These are phyloP conservation scores for Phenganax marumi DNA, from an alignment of 92 coral and sea anemone species.

Conservation along the genomic window DNA sequence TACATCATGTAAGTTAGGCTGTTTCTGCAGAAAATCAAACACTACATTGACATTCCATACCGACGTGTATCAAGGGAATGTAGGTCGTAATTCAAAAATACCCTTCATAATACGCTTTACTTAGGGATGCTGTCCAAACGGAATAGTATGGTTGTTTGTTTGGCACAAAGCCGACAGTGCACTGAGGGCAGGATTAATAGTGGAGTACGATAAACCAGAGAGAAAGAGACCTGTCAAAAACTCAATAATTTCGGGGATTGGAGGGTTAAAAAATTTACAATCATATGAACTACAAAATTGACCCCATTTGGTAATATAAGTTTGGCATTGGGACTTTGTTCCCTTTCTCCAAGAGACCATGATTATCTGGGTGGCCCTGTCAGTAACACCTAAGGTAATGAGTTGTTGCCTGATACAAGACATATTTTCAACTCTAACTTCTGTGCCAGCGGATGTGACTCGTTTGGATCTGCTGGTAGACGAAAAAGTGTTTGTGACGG, in stretches of 20 bases:
- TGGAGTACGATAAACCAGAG: conserved; percentile 1
- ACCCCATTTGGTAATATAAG: too few relatives aligned
- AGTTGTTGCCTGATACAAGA: too few relatives aligned
- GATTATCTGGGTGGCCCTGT: not conserved
- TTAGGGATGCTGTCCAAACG: conserved; percentile 4
- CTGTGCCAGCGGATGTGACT: conserved; percentile 25
- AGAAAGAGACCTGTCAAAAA: conserved; percentile 10
- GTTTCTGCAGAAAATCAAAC: conserved; percentile 20
- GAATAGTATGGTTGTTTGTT: too few relatives aligned
- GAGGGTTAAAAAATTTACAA: conserved; percentile 13
- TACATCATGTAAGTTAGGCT: conserved; percentile 1
- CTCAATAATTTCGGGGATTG: not conserved
- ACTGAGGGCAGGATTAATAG: conserved; percentile 26
- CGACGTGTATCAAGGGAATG: conserved; percentile 1
- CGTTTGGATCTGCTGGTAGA: not conserved
- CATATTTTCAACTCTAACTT: too few relatives aligned
- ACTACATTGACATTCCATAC: conserved; percentile 44
- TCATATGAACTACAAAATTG: not conserved
- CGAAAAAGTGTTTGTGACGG: not conserved
- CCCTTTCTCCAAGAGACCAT: conserved; percentile 30
- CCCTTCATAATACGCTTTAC: conserved; percentile 33
- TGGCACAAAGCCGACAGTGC: conserved; percentile 1
- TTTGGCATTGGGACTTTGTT: conserved; percentile 8
- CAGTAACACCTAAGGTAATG: not conserved
- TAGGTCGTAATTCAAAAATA: too few relatives aligned